Conservation (phyloP, 2,888 invertebrate genomes). For the Brachyopa scutellaris region DNA sequence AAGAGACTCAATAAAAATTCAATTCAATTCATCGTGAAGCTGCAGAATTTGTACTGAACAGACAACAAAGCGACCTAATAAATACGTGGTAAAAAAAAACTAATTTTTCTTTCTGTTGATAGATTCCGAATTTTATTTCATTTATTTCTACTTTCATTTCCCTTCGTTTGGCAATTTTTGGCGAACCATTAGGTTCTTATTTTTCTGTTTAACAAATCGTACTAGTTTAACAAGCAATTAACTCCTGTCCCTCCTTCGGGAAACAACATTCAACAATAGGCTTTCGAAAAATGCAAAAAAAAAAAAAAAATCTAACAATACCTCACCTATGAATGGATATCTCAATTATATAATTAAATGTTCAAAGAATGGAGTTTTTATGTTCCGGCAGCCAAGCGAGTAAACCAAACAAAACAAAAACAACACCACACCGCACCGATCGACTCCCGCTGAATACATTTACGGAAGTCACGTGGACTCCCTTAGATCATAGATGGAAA, state of each 20-base stretch:
- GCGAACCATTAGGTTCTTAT: too few species aligned
- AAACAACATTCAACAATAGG: not conserved
- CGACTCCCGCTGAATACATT: slow-evolving; percentile 37
- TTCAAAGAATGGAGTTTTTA: slow-evolving; percentile 36
- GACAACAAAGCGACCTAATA: too few species aligned
- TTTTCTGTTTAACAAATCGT: too few species aligned
- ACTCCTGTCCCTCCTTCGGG: not conserved
- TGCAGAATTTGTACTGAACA: too few species aligned
- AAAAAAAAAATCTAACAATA: slow-evolving; percentile 2
- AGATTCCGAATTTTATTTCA: too few species aligned
- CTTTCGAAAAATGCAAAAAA: not conserved
- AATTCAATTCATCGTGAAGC: too few species aligned
- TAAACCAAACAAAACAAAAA: slow-evolving; percentile 51
- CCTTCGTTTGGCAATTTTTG: too few species aligned
- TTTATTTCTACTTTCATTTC: too few species aligned
- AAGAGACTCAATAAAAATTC: too few species aligned
- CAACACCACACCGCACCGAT: slow-evolving; percentile 22
- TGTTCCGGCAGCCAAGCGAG: slow-evolving; percentile 27
- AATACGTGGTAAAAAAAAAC: too few species aligned
- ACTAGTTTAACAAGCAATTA: slow-evolving; percentile 1
- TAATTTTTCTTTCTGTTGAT: too few species aligned
- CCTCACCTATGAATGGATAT: slow-evolving; percentile 15
- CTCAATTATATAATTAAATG: slow-evolving; percentile 60
- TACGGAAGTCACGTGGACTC: slow-evolving; percentile 55
- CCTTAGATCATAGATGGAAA: not conserved